These are phyloP conservation scores for Archips xylosteana DNA, from an alignment of 2,888 invertebrate species.

Conservation along the genomic window DNA sequence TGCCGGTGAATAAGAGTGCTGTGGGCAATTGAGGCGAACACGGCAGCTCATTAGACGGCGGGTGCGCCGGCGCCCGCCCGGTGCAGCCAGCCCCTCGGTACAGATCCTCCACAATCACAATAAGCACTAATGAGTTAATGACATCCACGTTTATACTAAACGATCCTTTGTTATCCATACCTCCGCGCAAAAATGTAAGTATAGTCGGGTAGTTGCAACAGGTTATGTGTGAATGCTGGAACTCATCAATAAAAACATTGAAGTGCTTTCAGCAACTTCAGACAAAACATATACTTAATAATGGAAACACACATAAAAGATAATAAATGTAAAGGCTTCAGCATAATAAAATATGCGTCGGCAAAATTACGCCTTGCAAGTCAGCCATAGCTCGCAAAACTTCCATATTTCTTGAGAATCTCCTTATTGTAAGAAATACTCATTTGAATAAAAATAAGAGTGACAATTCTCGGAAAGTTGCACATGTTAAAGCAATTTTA, in stretches of 20 bases:
- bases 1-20: conserved; percentile 83
- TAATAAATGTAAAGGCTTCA: too few relatives aligned
- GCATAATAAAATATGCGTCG: not conserved
- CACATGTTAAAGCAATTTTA: conserved; percentile 64
- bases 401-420: not conserved
- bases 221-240: not conserved
- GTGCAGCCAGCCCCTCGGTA: conserved; percentile 44
- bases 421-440: conserved; percentile 19
- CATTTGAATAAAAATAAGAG: conserved; percentile 44
- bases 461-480: conserved; percentile 69
- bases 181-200: not conserved
- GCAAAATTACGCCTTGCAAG: not conserved
- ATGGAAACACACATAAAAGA: not conserved
- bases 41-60: conserved; percentile 81
- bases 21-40: conserved; percentile 85
- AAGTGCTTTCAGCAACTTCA: not conserved
- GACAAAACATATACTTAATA: not conserved
- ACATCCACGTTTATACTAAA: conserved; percentile 50
- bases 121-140: conserved; percentile 50
- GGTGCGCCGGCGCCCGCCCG: conserved; percentile 49
- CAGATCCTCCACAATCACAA: conserved; percentile 47
- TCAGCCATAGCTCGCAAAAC: not conserved
- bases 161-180: conserved; percentile 19
- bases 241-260: not conserved
- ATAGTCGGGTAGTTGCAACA: not conserved